Base-by-base conservation (phyloP, 1,140 invertebrate species). In the Drosophila repleta region DNA sequence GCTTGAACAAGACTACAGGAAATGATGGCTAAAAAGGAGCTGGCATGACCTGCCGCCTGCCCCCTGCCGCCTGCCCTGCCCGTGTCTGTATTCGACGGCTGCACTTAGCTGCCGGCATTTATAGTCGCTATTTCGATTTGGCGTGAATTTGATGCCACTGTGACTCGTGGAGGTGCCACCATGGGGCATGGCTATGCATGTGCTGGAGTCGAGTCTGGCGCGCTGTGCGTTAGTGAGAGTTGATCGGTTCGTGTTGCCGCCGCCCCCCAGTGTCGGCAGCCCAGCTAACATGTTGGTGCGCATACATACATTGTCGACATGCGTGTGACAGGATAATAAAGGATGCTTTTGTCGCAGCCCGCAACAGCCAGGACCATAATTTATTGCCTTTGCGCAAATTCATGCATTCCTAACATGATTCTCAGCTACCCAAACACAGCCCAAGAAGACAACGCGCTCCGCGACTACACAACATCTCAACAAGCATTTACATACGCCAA, bases 291-390 rank as follows among this genome's bases (percentile, higher is more conserved):
- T 45, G 58, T 35, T 55, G 48, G 37, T 29, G 58, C 32, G n/a
- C 67, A 63, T 57, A 15, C 67, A 64, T 64, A 64, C 46, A 68
- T 61, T 58, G 74, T 58, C 70, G 74, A 67, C 70, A 61, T 76
- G 74, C 74, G 74, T 76, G 71, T 69, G 74, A 74, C 74, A 74
- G 74, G 71, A 76, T 76, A 76, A 74, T 76, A 76, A 74, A 76
- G 71, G 74, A 74, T 65, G 65, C 70, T 37, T 61, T 69, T 74
- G 71, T 74, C 65, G 60, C 65, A 63, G 64, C 29, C 39, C 32
- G 32, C 62, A 32, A 46, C 48, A 63, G 32, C 21, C 20, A 41
- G 37, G 37, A 10, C 26, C 26, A 32, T 69, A 53, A 67, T 69
- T 62, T 69, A 69, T 60, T 48, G 39, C 37, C 48, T 18, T 10